Conservation (phyloP, 2,797 vertebrate genomes). For the Enteromius argenteus region DNA sequence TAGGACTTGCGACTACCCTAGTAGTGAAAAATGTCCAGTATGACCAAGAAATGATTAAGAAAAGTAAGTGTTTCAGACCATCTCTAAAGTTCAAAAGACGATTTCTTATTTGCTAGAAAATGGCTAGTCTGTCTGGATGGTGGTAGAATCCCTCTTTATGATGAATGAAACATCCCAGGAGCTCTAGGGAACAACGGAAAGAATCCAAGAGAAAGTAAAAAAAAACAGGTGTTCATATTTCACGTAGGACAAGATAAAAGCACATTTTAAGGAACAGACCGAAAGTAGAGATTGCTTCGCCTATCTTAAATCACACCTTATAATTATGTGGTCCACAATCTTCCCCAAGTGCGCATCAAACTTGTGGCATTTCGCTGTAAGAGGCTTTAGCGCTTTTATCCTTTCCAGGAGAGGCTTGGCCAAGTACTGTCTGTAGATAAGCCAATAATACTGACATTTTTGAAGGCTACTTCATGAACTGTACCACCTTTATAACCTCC, state of each 20-base stretch:
- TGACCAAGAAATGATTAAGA: conserved; percentile 16
- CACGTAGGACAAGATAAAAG: conserved; percentile 30
- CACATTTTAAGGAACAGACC: conserved; percentile 1
- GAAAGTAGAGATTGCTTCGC: conserved; percentile 26
- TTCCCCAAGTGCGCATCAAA: conserved; percentile 34
- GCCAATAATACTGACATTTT: not conserved
- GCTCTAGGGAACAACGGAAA: not conserved
- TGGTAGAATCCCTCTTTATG: conserved; percentile 9
- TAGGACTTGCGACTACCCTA: not conserved
- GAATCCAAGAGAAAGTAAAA: conserved; percentile 7
- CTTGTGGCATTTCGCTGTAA: conserved; percentile 9
- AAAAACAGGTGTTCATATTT: conserved; percentile 43
- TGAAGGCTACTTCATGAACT: not conserved
- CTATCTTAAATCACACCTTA: conserved; percentile 6
- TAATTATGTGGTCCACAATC: conserved; percentile 18
- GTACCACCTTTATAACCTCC: conserved; percentile 35
- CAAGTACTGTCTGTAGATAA: not conserved
- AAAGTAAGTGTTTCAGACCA: conserved; percentile 13
- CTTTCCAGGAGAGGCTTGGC: conserved; percentile 15
- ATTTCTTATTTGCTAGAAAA: conserved; percentile 34
- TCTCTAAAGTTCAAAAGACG: conserved; percentile 30
- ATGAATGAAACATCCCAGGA: not conserved
- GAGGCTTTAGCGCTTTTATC: not conserved
- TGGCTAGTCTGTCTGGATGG: conserved; percentile 13
- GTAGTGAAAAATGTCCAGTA: conserved; percentile 4